Evolutionary conservation across 1,140 invertebrate genomes (phyloP).

Genomic region (Caerostris extrusa): DNA sequence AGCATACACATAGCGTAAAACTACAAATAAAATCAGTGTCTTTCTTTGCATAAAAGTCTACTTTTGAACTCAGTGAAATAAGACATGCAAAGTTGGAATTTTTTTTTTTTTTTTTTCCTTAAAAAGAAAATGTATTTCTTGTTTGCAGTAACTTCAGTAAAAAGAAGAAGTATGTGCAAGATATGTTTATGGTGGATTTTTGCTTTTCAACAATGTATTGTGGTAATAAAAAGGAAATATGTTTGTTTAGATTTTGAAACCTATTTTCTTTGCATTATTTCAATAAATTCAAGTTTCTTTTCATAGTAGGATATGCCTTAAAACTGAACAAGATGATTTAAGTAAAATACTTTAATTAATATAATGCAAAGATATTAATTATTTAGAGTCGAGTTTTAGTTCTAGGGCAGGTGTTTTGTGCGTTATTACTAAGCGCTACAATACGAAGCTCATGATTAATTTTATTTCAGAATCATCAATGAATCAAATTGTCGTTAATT

Average conservation of each 20-base stretch:
- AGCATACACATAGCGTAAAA: neutral
- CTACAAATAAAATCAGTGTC: neutral
- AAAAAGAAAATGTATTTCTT: neutral
- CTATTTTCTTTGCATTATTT: neutral
- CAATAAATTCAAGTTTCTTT: neutral
- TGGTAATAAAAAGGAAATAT: neutral
- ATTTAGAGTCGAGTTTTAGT: too few species aligned
- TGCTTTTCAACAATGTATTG: neutral
- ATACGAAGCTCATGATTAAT: too few species aligned
- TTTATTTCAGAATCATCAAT: too few species aligned
- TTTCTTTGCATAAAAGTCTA: constrained; percentile 7
- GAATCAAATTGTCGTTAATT: too few species aligned
- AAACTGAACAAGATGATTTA: too few species aligned
- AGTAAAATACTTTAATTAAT: too few species aligned
- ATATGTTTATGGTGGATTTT: neutral
- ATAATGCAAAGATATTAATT: too few species aligned
- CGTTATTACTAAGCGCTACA: too few species aligned
- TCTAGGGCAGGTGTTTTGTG: too few species aligned
- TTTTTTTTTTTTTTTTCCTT: neutral
- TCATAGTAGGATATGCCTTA: too few species aligned
- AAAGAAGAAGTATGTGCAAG: neutral
- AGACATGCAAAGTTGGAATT: neutral
- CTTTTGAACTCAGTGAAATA: constrained; percentile 60
- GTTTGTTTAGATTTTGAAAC: neutral
- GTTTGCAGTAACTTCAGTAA: neutral